phyloP scores from a whole-genome alignment of 2,888 invertebrate genomes.

The Dryococelus australis region DNA sequence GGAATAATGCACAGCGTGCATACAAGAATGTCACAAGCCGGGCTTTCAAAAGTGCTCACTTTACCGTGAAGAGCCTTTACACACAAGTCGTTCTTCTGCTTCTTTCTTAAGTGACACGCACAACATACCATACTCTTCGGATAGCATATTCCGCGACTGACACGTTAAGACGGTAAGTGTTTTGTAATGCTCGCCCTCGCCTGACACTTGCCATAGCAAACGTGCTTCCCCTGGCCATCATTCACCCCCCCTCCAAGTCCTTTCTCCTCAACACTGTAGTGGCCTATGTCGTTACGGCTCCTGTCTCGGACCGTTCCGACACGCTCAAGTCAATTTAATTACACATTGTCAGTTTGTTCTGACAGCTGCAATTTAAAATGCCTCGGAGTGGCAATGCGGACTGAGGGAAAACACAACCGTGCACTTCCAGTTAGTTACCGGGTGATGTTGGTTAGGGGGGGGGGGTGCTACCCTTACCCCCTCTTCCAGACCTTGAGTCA shows the following conservation, averaged over 20 bases:
- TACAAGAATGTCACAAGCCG: too few species aligned
- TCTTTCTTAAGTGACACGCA: not conserved
- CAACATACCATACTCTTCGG: not conserved
- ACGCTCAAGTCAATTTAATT: constrained; percentile 44
- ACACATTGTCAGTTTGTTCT: constrained; percentile 47
- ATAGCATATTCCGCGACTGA: not conserved
- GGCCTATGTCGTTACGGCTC: not conserved
- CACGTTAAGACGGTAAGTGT: not conserved
- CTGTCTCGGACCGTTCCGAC: constrained; percentile 23
- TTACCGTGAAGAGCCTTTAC: too few species aligned
- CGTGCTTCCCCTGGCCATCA: not conserved
- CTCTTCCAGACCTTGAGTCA: not conserved
- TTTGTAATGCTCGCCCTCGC: not conserved
- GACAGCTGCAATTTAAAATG: constrained; percentile 48
- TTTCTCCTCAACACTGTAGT: not conserved
- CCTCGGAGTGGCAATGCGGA: not conserved
- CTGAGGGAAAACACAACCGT: not conserved
- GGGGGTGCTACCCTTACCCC: not conserved
- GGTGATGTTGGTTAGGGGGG: too few species aligned
- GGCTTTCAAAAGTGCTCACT: too few species aligned
- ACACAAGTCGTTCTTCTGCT: too few species aligned
- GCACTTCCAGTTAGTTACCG: not conserved
- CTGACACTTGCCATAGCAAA: not conserved
- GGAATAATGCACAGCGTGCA: too few species aligned
- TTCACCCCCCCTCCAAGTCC: not conserved